Conservation (phyloP, 2,888 invertebrate species). For the Dastarcus helophoroides region DNA sequence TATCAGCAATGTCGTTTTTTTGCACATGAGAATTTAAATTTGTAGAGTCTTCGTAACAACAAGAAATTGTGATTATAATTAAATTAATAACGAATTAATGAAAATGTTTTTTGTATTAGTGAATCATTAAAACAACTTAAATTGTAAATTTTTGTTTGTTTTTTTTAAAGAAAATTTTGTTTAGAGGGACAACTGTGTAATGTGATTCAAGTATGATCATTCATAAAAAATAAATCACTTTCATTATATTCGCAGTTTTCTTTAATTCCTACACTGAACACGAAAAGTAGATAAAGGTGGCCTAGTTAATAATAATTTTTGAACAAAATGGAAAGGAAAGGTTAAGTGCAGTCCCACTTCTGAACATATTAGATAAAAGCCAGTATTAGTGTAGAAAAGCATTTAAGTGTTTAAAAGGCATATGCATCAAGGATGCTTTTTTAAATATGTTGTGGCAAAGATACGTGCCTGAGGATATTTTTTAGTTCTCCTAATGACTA, state of each 20-base stretch:
- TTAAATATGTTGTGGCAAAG: no score
- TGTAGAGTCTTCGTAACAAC: constrained; percentile 37
- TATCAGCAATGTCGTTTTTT: no score
- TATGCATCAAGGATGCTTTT: no score
- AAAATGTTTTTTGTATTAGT: constrained; percentile 37
- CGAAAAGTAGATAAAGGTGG: no score
- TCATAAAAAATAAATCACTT: constrained; percentile 33
- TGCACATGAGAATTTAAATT: constrained; percentile 34
- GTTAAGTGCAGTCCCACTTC: no score
- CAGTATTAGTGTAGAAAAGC: no score
- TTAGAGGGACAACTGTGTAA: constrained; percentile 32
- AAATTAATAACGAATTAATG: constrained; percentile 36
- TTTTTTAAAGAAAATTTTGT: constrained; percentile 28
- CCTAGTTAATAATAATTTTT: no score
- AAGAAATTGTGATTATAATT: constrained; percentile 38
- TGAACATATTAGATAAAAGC: no score
- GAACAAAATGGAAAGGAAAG: no score
- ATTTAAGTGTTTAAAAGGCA: no score
- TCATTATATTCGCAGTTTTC: constrained; percentile 18
- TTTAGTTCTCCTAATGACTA: no score
- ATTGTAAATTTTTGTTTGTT: constrained; percentile 31
- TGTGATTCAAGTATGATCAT: constrained; percentile 32
- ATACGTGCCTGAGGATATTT: no score
- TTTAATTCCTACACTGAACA: neutral
- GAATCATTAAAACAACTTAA: constrained; percentile 33